A percentile compares a stretch with the other conserved stretches of the same genome.
These are phyloP conservation scores for Drosophila nr. perissopoda DNA, from an alignment of 2,888 invertebrate species.

Conservation along the genomic window DNA sequence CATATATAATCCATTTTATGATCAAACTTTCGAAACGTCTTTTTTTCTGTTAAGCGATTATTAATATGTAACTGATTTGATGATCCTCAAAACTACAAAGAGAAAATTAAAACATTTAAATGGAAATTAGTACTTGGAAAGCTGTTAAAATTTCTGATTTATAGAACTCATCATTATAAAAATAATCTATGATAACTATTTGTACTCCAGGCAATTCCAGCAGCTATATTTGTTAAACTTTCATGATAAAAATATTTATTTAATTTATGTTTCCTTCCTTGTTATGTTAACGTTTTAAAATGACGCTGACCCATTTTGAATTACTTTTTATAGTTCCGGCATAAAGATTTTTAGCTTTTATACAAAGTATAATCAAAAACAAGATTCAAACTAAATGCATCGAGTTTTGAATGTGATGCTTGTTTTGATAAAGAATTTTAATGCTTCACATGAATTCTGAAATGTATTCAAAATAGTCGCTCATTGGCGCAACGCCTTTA, in stretches of 20 bases:
- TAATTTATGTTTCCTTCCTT: neutral
- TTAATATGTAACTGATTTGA: conserved; percentile 11
- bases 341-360: neutral
- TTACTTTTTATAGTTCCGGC: neutral
- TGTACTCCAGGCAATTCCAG: neutral
- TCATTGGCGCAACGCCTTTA: conserved; percentile 41
- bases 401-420: neutral
- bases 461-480: conserved; percentile 27
- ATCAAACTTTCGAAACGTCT: conserved; percentile 11
- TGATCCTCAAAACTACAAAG: neutral
- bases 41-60: conserved; percentile 4
- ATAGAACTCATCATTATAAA: neutral
- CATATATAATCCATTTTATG: conserved; percentile 53
- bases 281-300: neutral
- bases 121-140: neutral
- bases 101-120: neutral
- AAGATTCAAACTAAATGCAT: neutral
- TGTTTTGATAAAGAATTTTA: conserved; percentile 33
- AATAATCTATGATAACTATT: neutral
- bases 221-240: neutral
- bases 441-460: conserved; percentile 27
- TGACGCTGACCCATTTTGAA: neutral
- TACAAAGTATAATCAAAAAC: neutral
- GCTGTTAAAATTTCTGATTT: neutral
- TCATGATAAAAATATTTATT: neutral